Evolutionary conservation across 2,113 vertebrate genomes (phyloP).

Genomic region (Phylloscopus whistleri): DNA sequence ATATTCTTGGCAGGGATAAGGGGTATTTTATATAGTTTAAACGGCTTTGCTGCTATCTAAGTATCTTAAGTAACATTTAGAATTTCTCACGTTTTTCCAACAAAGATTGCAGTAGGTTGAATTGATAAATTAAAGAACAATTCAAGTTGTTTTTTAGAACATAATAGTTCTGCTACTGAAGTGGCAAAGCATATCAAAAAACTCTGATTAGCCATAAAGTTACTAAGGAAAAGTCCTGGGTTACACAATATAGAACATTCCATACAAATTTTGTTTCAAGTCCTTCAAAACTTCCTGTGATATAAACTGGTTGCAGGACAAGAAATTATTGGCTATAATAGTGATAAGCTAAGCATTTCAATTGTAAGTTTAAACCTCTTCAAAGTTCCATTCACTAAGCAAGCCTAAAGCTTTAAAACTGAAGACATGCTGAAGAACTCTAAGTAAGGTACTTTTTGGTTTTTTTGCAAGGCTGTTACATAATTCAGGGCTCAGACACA

Average conservation of each 20-base stretch:
- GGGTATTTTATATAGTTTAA: neutral
- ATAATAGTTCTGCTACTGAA: neutral
- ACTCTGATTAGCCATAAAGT: neutral
- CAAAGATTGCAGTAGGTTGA: neutral
- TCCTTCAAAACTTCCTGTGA: neutral
- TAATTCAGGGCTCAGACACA: neutral
- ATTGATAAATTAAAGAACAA: neutral
- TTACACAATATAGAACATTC: neutral
- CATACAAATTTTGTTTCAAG: neutral
- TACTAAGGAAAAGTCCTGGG: neutral
- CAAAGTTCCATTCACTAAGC: neutral
- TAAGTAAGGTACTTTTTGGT: neutral
- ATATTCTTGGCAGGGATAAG: neutral
- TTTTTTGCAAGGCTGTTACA: neutral
- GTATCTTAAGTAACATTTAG: neutral
- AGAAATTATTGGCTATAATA: neutral
- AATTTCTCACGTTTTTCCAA: neutral
- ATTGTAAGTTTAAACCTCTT: neutral
- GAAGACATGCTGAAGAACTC: neutral
- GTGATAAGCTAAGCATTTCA: neutral
- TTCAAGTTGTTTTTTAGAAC: neutral
- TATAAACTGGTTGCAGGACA: neutral
- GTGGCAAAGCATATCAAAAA: neutral
- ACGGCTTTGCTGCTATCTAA: neutral
- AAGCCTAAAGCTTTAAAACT: neutral